Evolutionary conservation across 2,797 vertebrate genomes (phyloP), one percentile per base, ranked within the genome.

Genomic region (Clarias platycephalus): DNA sequence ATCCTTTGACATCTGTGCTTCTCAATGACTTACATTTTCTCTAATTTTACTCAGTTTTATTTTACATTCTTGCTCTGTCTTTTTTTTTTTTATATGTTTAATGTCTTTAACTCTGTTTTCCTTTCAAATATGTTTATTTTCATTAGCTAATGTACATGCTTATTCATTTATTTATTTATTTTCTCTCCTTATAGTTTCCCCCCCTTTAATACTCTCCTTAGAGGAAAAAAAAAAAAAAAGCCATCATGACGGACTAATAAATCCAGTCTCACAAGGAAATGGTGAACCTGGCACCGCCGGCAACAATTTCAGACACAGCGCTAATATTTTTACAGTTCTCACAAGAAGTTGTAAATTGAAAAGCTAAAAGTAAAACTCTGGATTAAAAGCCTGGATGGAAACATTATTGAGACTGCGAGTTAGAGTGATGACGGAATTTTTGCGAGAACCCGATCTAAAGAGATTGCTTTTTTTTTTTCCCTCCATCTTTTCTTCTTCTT

Each of bases 301-400:
- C 0, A 10, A 55, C 31, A 62, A 77, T 34, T 1, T 75, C 15
- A 58, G 10, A 58, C 57, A 77, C 20, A 37, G 26, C 20, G 15
- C 22, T 22, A 77, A 37, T 58, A 37, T 34, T 57, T 34, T 34
- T 57, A 75, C 28, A 31, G 16, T 22, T 57, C 1, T 44, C 28
- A 55, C 8, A 74, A 53, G 5, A 55, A 74, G n/a, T 7, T 72
- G 24, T 20, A 26, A 72, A 49, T 44, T 26, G 20, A 40, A 70
- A 71, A 44, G 20, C 22, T 71, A 71, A 81, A 81, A 55, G 40
- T 20, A 70, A 34, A 68, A 40, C 24, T 68, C 9, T n/a, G 53
- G 7, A 13, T 79, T 74, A 22, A 79, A 24, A 62, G n/a, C n/a
- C 20, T 71, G 26, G 16, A 80, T 63, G 40, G 28, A 85, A 79